Base-by-base conservation (phyloP, 2,113 vertebrate genomes). In the Catharus fuscescens region DNA sequence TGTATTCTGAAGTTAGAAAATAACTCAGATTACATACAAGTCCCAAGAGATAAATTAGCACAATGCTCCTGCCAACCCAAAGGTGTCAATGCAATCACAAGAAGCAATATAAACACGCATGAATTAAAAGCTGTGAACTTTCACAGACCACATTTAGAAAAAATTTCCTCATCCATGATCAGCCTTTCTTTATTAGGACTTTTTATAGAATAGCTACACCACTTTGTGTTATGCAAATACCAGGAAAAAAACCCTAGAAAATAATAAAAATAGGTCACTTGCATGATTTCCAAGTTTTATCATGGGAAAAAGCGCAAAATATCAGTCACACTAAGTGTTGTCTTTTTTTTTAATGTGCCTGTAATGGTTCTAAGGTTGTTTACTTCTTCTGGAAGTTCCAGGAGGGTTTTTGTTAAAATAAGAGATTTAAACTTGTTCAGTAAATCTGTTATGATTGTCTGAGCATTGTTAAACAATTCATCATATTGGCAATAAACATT, bases 401-500 rank as follows among this genome's bases (percentile, higher is more conserved):
- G 34, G 56, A 71, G n/a, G 12, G 9, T 29, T 87, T 85, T 79
- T 79, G 79, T 91, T 81, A 91, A 91, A 96, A 67, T 31, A 89
- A 90, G 66, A 65, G 14, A 92, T 81, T 84, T 77, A 85, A 96
- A 91, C 25, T 67, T 52, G n/a, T 88, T 90, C 65, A 76, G 50
- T 85, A 95, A 95, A 93, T 89, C 82, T 70, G 26, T 88, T 95
- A 91, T 92, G 69, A 96, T 86, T 88, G 59, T 73, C 71, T 92
- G 69, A 77, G 80, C 42, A 72, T 70, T 80, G 62, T 88, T 90
- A 93, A 96, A 95, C 93, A 61, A 96, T 95, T 92, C 96, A 94
- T 96, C 93, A 81, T 93, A 89, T 52, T 93, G 74, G 71, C 83
- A 94, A 95, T 95, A 95, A 97, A 93, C 62, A 90, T 87, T 91